Conservation (phyloP, 2,113 vertebrate genomes). For the Heptranchias perlo region DNA sequence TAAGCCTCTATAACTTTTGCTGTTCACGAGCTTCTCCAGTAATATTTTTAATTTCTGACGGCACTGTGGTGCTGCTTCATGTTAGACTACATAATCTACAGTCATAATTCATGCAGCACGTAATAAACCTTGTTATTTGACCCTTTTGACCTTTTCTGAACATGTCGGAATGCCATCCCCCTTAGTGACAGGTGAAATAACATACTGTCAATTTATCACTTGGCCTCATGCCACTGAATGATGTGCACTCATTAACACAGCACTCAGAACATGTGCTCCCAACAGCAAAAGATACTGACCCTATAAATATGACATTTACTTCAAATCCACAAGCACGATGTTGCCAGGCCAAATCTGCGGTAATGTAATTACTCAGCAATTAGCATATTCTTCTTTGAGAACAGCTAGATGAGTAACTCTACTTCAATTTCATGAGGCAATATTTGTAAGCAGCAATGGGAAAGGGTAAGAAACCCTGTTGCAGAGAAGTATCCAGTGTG, state of each 20-base stretch:
- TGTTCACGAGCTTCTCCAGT: background rate
- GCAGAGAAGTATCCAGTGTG: no score
- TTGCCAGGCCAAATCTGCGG: background rate
- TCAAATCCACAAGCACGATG: constrained; percentile 1
- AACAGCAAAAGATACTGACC: background rate
- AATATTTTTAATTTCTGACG: background rate
- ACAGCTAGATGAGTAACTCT: background rate
- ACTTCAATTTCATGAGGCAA: constrained; percentile 12
- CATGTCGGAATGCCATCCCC: background rate
- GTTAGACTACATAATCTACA: background rate
- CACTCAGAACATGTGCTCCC: background rate
- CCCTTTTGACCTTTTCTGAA: background rate
- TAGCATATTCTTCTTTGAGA: constrained; percentile 14
- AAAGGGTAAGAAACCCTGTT: no score
- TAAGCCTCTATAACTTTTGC: background rate
- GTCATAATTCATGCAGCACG: background rate
- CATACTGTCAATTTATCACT: constrained; percentile 22
- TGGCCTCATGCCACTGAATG: constrained; percentile 6
- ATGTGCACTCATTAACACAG: constrained; percentile 16
- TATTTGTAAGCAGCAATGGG: no score
- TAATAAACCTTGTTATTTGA: constrained; percentile 6
- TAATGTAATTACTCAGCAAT: constrained; percentile 30
- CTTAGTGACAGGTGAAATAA: constrained; percentile 35
- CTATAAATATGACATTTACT: constrained; percentile 24
- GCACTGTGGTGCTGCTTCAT: background rate